phyloP scores from a whole-genome alignment of 2,888 invertebrate genomes.

The Teinopalpus imperialis region DNA sequence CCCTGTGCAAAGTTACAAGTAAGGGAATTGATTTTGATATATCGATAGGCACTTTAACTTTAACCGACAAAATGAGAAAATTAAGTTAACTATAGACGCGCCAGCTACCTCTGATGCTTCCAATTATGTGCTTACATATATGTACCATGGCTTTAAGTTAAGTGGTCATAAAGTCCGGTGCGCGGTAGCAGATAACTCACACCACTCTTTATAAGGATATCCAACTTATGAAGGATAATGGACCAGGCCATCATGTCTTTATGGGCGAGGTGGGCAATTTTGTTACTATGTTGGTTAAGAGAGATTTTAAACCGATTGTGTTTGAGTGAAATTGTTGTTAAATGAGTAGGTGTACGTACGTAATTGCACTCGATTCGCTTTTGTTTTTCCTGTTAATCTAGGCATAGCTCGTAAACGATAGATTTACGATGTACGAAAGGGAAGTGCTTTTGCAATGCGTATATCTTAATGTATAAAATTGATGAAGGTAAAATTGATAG shows the following conservation, averaged over 20 bases:
- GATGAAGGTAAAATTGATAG: background rate
- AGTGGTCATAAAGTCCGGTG: slow-evolving; percentile 59
- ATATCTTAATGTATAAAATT: background rate
- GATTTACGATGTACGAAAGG: background rate
- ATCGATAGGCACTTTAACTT: slow-evolving; percentile 19
- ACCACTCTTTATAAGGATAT: slow-evolving; percentile 54
- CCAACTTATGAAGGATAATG: slow-evolving; percentile 69
- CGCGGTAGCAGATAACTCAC: slow-evolving; percentile 55
- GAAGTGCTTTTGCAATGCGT: background rate
- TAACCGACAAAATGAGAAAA: slow-evolving; percentile 21
- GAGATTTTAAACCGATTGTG: slow-evolving; percentile 36
- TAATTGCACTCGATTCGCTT: slow-evolving; percentile 6
- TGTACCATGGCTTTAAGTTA: slow-evolving; percentile 41
- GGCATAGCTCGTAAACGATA: background rate
- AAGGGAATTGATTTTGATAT: slow-evolving; percentile 24
- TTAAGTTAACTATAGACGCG: slow-evolving; percentile 26
- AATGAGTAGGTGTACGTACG: slow-evolving; percentile 8
- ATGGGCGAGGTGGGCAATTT: slow-evolving; percentile 51
- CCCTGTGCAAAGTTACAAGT: slow-evolving; percentile 6
- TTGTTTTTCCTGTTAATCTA: background rate
- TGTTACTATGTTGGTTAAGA: slow-evolving; percentile 61
- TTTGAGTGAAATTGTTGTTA: slow-evolving; percentile 29
- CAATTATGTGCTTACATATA: slow-evolving; percentile 34
- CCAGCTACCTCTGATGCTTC: slow-evolving; percentile 30
- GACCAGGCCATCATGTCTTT: slow-evolving; percentile 58